Evolutionary conservation across 2,797 vertebrate species (phyloP), one percentile per base, ranked within the genome.

Genomic region (Hydrocynus forskahlii): DNA sequence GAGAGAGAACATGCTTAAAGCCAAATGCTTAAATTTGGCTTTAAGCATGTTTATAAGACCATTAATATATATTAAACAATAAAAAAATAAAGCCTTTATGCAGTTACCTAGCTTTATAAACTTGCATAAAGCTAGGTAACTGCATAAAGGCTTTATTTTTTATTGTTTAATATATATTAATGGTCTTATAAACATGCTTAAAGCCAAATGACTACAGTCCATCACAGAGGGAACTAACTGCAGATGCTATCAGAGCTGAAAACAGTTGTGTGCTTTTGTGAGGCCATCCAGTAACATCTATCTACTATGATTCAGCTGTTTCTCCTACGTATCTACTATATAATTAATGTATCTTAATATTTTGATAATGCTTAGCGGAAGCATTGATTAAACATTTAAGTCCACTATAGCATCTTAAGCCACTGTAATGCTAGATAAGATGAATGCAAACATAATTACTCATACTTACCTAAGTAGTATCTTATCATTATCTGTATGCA

Each of bases 401-500:
- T n/a, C 19, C 23, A n/a, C 17, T 66, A 7, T 40, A 17, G 14
- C 63, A 69, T 71, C 5, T 70, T 23, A 69, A 70, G 14, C 45
- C 9, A 7, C 2, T 35, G 13, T 64, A 29, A 16, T 52, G 7
- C 1, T 52, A 50, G 45, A 70, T 50, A 17, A 23, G 21, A 70
- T 17, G 5, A 70, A 29, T 25, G 67, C 48, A 29, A 70, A 70
- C 43, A 70, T 70, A 25, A 70, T 13, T 50, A 16, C 16, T 16
- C 14, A 23, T 19, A 23, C 16, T 71, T 52, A n/a, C 25, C 45
- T 25, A 23, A 70, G 25, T 7, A 54, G 50, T 29, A 29, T 25
- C 25, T 54, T 71, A 71, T 71, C 69, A 71, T 35, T 7, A 2
- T 13, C 69, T 29, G 23, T 12, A 71, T 54, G 25, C 69, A 71